These are phyloP conservation scores for Ceratosolen solmsi DNA, from an alignment of 1,140 invertebrate species.

Conservation along the genomic window DNA sequence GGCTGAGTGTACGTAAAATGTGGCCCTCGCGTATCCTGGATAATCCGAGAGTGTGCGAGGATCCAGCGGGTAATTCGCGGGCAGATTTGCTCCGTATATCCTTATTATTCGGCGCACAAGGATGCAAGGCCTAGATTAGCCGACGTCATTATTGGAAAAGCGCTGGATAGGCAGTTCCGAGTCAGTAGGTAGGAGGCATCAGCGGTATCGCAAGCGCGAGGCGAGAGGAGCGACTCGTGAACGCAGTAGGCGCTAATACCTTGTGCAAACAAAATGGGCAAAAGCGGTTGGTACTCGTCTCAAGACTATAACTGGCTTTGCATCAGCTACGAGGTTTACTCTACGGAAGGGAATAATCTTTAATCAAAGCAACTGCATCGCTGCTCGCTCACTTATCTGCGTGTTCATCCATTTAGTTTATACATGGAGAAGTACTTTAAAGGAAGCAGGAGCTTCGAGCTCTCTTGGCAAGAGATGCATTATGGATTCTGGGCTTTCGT, in stretches of 20 bases:
- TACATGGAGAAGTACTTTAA: neutral
- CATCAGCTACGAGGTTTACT: constrained; percentile 2
- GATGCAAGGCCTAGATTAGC: neutral
- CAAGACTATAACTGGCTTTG: constrained; percentile 33
- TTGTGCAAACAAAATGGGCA: constrained; percentile 20
- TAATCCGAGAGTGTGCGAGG: too few species aligned
- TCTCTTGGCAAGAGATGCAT: neutral
- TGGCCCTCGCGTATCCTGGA: too few species aligned
- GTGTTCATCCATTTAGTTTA: neutral
- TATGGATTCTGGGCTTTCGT: neutral
- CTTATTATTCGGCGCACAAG: neutral
- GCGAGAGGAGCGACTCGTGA: neutral
- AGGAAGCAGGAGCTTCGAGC: neutral
- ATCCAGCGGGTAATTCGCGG: neutral
- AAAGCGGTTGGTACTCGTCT: neutral
- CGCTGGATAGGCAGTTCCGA: neutral
- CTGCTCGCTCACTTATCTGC: neutral
- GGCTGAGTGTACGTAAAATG: too few species aligned
- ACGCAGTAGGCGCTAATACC: constrained; percentile 20
- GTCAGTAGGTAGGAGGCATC: neutral
- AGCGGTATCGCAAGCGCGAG: neutral
- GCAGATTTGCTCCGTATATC: neutral
- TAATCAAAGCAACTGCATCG: constrained; percentile 43
- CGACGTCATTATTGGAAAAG: constrained; percentile 19
- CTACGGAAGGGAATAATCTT: constrained; percentile 47